Evolutionary conservation across 2,888 invertebrate species (phyloP), one percentile per base, ranked within the genome.

Genomic region (Eupithecia inturbata): DNA sequence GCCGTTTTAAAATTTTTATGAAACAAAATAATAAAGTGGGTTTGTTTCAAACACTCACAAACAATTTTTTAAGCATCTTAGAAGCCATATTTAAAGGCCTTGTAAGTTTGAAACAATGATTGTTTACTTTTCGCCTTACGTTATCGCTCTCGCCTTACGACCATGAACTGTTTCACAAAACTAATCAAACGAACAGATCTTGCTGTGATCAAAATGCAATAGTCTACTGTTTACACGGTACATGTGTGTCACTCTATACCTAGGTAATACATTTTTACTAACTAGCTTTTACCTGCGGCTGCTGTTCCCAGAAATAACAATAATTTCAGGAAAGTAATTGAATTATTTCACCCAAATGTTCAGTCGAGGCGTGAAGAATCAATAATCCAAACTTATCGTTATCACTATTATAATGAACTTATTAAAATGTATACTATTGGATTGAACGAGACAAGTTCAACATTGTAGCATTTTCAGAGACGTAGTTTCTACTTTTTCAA

Each of bases 111-210:
- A 28, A 62, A 62, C 31, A 62, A 31, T 62, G 64, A 53, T 64
- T 49, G 70, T 70, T 70, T 70, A 28, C 33, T 28, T 49, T 53
- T 36, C 66, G 39, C 53, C 19, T 26, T 26, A 66, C 53, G 41
- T 69, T 62, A 69, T 69, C 64, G 14, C 53, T 68, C 62, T 69
- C 64, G 14, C 53, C 64, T 49, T 45, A 73, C 66, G 66, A 60
- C 69, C 68, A 28, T 69, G 69, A 73, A 66, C 72, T 66, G 66
- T 69, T 66, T 69, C 57, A 41, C 53, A 68, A 68, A 64, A 31
- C 64, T 69, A 66, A 68, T 36, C 19, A 31, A 33, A 26, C 26
- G 53, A 57, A 26, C 4, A 14, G 22, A 57, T 57, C 22, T 57
- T 57, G 53, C 53, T 26, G 53, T 57, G 22, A 57, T 49, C 53